phyloP scores from a whole-genome alignment of 2,797 vertebrate genomes.

The Onychomys torridus region DNA sequence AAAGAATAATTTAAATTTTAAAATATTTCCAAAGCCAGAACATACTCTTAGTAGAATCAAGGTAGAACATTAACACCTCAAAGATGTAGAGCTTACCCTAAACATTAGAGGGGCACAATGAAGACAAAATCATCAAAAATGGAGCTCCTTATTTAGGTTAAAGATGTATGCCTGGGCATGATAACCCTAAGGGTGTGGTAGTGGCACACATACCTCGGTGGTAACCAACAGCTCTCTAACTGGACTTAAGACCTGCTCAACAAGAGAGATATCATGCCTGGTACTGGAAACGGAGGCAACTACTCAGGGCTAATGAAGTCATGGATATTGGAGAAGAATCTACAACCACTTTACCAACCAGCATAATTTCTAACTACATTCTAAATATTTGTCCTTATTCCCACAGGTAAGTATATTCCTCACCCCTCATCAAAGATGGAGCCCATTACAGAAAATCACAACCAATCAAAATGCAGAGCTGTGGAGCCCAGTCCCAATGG shows the following conservation, averaged over 20 bases:
- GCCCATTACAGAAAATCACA: background rate
- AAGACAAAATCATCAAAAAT: background rate
- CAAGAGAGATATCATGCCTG: too few species aligned
- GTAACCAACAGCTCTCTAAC: too few species aligned
- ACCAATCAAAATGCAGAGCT: background rate
- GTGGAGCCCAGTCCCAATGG: background rate
- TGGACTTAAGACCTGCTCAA: too few species aligned
- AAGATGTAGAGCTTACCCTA: background rate
- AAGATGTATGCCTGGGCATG: background rate
- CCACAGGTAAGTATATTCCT: background rate
- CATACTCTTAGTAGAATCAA: background rate
- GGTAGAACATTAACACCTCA: background rate
- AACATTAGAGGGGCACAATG: background rate
- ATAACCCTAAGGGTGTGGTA: background rate
- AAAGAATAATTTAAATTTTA: background rate
- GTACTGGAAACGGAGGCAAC: too few species aligned
- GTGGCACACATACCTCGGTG: too few species aligned
- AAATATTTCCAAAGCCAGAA: background rate
- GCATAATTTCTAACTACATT: too few species aligned
- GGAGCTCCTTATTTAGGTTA: background rate
- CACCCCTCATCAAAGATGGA: background rate
- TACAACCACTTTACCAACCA: too few species aligned
- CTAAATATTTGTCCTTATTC: background rate
- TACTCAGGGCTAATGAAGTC: too few species aligned
- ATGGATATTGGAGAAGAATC: too few species aligned